Evolutionary conservation across 2,797 vertebrate genomes (phyloP).

Genomic region (Lophotriccus pileatus): DNA sequence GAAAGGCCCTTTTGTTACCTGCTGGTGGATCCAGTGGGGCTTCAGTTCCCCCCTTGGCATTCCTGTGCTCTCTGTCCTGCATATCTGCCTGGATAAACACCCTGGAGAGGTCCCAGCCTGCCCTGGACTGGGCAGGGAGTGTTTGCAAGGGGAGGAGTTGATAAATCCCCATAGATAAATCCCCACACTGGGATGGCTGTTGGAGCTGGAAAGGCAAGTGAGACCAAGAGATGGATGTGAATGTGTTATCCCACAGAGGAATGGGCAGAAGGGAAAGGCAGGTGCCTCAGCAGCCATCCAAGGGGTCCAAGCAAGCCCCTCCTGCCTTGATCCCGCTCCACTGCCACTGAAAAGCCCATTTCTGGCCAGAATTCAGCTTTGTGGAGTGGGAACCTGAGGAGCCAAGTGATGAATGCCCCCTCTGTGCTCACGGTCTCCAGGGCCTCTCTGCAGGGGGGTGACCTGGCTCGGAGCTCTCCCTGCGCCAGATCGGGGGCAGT

Average conservation of each 20-base stretch:
- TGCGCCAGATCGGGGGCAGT: accelerated
- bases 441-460: background rate
- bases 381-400: background rate
- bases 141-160: background rate
- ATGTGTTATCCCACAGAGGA: background rate
- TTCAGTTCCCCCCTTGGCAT: background rate
- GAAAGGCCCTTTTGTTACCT: constrained; percentile 37
- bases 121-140: background rate
- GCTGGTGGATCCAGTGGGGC: background rate
- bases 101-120: background rate
- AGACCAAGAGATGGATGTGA: background rate
- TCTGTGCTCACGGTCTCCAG: background rate
- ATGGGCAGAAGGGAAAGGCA: accelerated
- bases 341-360: background rate
- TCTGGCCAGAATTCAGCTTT: background rate
- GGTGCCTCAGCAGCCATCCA: background rate
- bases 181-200: background rate
- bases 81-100: background rate
- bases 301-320: background rate
- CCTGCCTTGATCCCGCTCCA: background rate
- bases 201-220: background rate
- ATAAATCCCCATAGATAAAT: background rate
- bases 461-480: background rate
- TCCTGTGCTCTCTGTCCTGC: background rate
- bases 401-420: background rate